A percentile compares a stretch with the other conserved stretches of the same genome.
These are phyloP conservation scores for Hydrocynus forskahlii DNA, from an alignment of 2,797 vertebrate genomes.

Conservation along the genomic window DNA sequence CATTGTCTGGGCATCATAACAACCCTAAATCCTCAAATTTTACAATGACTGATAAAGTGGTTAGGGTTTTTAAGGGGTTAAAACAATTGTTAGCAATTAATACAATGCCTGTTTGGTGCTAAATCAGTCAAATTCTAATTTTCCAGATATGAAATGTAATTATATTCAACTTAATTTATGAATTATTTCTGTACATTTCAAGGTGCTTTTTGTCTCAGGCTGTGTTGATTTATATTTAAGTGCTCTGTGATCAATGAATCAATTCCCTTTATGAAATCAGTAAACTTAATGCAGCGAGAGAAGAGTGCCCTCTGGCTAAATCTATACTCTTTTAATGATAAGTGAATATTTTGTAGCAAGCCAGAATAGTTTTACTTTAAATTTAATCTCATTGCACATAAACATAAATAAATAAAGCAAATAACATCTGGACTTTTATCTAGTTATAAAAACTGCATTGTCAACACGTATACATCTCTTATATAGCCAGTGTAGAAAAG, in stretches of 20 bases:
- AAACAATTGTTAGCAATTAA: not conserved
- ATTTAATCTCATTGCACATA: constrained; percentile 51
- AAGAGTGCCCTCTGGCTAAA: constrained; percentile 71
- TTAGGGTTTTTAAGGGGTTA: not conserved
- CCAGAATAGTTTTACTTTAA: constrained; percentile 65
- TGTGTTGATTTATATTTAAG: constrained; percentile 50
- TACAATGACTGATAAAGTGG: not conserved
- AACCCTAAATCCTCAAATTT: not conserved
- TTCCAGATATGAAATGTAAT: not conserved
- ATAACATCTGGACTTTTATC: not conserved
- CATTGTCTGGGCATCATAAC: not conserved
- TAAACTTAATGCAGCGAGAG: constrained; percentile 52
- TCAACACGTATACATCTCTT: constrained; percentile 3
- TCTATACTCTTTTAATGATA: constrained; percentile 71
- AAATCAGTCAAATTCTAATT: not conserved
- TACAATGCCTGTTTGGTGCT: not conserved
- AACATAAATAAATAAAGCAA: too few relatives aligned
- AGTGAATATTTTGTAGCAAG: constrained; percentile 69
- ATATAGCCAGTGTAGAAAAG: not conserved
- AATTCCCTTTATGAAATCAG: constrained; percentile 58
- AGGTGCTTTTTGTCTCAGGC: constrained; percentile 14
- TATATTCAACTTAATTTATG: not conserved
- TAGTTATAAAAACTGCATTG: constrained; percentile 6
- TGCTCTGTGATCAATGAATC: constrained; percentile 60
- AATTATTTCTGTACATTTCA: not conserved